phyloP scores from a whole-genome alignment of 2,888 invertebrate species.

The Pediacus dermestoides region DNA sequence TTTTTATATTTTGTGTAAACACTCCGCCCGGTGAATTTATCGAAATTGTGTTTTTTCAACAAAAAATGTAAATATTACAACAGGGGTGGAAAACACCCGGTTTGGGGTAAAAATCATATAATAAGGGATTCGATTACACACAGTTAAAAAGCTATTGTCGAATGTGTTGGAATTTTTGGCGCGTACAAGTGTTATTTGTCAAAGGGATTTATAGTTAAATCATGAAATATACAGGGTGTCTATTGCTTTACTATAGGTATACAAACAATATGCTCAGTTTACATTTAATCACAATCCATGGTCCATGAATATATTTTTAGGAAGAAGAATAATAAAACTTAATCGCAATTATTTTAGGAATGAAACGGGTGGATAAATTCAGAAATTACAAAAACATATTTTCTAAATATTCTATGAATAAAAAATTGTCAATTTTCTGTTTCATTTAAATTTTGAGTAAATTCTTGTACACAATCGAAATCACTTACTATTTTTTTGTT shows the following conservation, averaged over 20 bases:
- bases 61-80: constrained; percentile 43
- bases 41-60: constrained; percentile 43
- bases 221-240: not conserved
- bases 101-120: constrained; percentile 44
- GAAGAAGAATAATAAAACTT: no score
- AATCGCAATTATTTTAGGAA: no score
- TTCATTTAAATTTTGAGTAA: no score
- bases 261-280: no score
- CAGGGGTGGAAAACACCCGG: constrained; percentile 36
- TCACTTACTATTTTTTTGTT: no score
- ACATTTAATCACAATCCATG: no score
- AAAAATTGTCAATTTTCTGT: no score
- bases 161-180: not conserved
- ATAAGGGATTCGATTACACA: constrained; percentile 45
- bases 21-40: constrained; percentile 45
- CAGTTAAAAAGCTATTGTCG: not conserved
- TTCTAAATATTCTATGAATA: no score
- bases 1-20: constrained; percentile 47
- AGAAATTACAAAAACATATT: no score
- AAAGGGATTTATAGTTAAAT: not conserved
- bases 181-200: constrained; percentile 3
- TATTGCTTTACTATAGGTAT: not conserved
- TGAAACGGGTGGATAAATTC: no score
- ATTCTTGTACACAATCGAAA: no score
- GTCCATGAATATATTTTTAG: no score